A percentile compares a stretch with the other conserved stretches of the same genome.
Evolutionary conservation across 2,888 invertebrate species (phyloP).

Genomic region (Oxycera nigricornis): DNA sequence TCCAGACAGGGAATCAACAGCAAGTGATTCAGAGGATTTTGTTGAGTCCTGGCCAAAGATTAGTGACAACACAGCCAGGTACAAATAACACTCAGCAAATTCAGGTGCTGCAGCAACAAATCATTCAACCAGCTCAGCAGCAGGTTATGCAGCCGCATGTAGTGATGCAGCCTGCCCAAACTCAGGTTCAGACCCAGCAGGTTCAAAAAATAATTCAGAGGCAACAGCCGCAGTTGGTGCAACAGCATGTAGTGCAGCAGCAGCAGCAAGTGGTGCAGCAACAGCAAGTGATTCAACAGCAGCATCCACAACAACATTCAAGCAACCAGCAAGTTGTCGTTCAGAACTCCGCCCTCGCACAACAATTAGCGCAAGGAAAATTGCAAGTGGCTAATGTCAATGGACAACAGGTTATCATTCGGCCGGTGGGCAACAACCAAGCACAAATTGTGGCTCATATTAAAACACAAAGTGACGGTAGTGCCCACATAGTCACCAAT

Average conservation of each 20-base stretch:
- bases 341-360: constrained; percentile 77
- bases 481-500: constrained; percentile 60
- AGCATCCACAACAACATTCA: constrained; percentile 51
- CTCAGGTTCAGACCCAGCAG: constrained; percentile 47
- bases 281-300: constrained; percentile 53
- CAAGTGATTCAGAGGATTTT: constrained; percentile 61
- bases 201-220: constrained; percentile 48
- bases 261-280: constrained; percentile 56
- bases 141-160: constrained; percentile 42
- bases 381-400: constrained; percentile 84
- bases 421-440: constrained; percentile 79
- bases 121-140: constrained; percentile 50
- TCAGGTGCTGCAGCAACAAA: constrained; percentile 56
- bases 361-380: constrained; percentile 83
- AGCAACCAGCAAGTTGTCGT: constrained; percentile 72
- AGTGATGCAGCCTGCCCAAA: constrained; percentile 38
- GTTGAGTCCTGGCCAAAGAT: constrained; percentile 60
- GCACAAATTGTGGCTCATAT: constrained; percentile 80
- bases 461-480: constrained; percentile 66
- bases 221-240: constrained; percentile 49
- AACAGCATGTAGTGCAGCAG: constrained; percentile 59
- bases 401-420: constrained; percentile 84
- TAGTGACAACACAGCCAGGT: constrained; percentile 58
- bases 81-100: constrained; percentile 51
- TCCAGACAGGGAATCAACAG: constrained; percentile 61